Base-by-base conservation (phyloP, 2,113 vertebrate genomes). In the Nycticebus coucang region DNA sequence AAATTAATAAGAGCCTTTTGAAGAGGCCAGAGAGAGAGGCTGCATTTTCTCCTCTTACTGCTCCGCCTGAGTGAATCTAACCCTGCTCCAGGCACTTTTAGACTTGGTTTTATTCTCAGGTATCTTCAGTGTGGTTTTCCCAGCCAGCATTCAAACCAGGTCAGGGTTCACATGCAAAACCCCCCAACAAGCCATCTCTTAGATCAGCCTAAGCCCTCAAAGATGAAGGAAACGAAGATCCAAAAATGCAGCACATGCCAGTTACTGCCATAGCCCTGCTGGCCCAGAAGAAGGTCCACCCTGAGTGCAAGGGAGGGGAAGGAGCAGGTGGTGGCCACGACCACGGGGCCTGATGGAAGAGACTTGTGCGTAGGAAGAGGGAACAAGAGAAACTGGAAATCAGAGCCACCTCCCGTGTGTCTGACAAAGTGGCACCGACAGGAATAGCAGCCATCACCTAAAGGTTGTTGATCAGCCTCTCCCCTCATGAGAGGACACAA, bases 371-470 rank as follows among this genome's bases (percentile, higher is more conserved):
- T 57, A 68, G 80, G 26, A 37, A n/a, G 80, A 94, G 72, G 74
- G 60, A 83, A 41, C 75, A 21, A 64, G 89, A 69, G 88, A 86
- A 68, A 72, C 28, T 28, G 5, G 93, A 91, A 95, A 88, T 89
- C 91, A 90, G 91, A 89, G 79, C 78, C 26, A 74, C 69, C 18
- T 41, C 2, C 68, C 79, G 50, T 18, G 2, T 18, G 55, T 89
- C 96, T 95, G 96, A 96, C 71, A 93, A 82, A 74, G 75, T 41
- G 37, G 57, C 35, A 12, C 84, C 35, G 9, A 68, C 74, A 89
- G 95, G 79, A 79, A 71, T 50, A 15, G 2, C 79, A 80, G 93
- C 74, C 12, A 0, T 79, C 83, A 59, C 90, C 94, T 95, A 66
- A 96, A 95, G 91, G 71, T 83, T 57, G 71, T 83, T 57, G 62